Percentiles rank a stretch among this genome's conserved stretches.
These are phyloP conservation scores for Leucophora obtusa DNA, from an alignment of 2,888 invertebrate genomes.

Conservation along the genomic window DNA sequence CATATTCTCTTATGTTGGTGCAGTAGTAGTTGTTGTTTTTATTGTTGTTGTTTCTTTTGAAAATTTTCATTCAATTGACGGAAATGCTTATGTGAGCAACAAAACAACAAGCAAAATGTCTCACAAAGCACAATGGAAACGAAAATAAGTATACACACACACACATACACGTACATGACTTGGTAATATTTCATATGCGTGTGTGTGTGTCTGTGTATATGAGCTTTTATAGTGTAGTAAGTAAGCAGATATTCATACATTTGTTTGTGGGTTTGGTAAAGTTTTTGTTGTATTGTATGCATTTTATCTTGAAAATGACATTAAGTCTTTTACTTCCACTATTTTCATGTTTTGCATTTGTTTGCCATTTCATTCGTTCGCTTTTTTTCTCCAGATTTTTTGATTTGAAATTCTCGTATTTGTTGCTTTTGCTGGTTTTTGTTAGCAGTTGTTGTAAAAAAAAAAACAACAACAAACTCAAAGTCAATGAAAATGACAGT, in stretches of 20 bases:
- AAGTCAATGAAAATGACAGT: constrained; percentile 43
- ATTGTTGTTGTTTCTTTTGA: constrained; percentile 47
- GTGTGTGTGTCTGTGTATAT: neutral
- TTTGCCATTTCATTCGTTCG: constrained; percentile 40
- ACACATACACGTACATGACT: constrained; percentile 17
- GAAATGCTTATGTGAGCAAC: constrained; percentile 64
- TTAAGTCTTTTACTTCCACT: constrained; percentile 37
- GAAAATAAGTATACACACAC: constrained; percentile 36
- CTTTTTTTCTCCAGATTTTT: neutral
- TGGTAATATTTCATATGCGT: neutral
- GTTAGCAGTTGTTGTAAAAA: neutral
- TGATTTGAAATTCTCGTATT: constrained; percentile 9
- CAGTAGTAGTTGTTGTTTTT: constrained; percentile 28
- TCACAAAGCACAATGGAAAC: constrained; percentile 56
- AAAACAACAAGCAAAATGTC: constrained; percentile 55
- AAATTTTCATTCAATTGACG: constrained; percentile 59
- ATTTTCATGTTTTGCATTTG: constrained; percentile 34
- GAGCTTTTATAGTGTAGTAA: neutral
- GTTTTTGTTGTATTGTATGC: constrained; percentile 1
- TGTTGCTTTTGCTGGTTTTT: constrained; percentile 14
- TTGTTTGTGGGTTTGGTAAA: neutral
- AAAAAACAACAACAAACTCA: constrained; percentile 7
- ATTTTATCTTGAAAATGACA: constrained; percentile 59
- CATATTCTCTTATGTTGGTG: constrained; percentile 14
- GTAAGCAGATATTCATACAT: neutral